A percentile compares a stretch with the other conserved stretches of the same genome.
Conservation (phyloP, 2,888 invertebrate species). For the Agrotis clavis region DNA sequence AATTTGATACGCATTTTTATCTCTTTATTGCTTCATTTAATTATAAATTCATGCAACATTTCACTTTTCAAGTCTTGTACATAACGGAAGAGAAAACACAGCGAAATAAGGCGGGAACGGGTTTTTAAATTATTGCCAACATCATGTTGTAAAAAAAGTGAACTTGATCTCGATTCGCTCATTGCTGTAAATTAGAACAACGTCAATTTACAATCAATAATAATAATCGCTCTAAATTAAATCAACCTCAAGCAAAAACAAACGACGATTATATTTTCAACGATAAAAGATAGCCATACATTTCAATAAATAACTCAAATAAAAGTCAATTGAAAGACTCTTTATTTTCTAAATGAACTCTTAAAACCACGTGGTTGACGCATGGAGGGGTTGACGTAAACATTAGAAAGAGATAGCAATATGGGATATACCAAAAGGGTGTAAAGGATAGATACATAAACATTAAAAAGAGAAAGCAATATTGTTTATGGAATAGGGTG, state of each 20-base stretch:
- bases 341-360: not conserved
- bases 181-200: too few species aligned
- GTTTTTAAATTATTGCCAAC: not conserved
- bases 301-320: not conserved
- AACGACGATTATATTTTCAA: not conserved
- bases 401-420: conserved; percentile 16
- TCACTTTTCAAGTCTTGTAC: too few species aligned
- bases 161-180: not conserved
- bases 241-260: not conserved
- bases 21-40: too few species aligned
- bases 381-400: conserved; percentile 16
- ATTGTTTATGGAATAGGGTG: conserved; percentile 32
- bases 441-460: conserved; percentile 29
- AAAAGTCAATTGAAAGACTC: not conserved
- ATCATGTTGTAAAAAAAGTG: not conserved
- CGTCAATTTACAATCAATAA: too few species aligned
- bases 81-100: not conserved
- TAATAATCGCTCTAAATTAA: not conserved
- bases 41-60: too few species aligned
- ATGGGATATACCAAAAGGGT: not conserved
- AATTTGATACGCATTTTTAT: too few species aligned
- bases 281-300: not conserved
- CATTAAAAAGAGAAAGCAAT: conserved; percentile 53
- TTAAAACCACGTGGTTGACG: not conserved
- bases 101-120: too few species aligned